A percentile compares a stretch with the other conserved stretches of the same genome.
Conservation (phyloP, 2,113 vertebrate species). For the Eurypyga helias region DNA sequence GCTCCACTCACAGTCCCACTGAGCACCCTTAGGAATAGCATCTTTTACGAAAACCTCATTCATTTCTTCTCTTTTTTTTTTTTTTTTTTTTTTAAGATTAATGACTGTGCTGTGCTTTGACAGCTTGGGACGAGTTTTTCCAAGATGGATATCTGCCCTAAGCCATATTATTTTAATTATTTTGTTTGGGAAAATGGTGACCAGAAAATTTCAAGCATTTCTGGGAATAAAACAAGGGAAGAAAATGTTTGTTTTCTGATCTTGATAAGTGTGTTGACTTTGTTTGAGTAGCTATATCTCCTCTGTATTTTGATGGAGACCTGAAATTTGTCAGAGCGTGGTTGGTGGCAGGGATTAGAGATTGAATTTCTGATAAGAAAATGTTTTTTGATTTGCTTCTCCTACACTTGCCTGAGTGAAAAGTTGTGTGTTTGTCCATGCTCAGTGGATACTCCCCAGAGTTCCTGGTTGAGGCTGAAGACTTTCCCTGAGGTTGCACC, state of each 20-base stretch:
- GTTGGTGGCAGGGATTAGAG: background rate
- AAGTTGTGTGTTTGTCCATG: background rate
- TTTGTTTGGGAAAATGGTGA: background rate
- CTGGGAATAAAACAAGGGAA: background rate
- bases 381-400: background rate
- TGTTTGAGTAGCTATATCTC: background rate
- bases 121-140: background rate
- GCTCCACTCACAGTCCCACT: background rate
- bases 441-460: background rate
- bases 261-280: background rate
- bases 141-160: background rate
- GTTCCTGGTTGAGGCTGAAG: background rate
- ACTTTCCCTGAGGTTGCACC: background rate
- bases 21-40: background rate
- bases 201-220: background rate
- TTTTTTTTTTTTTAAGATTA: background rate
- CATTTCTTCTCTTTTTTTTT: background rate
- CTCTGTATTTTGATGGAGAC: background rate
- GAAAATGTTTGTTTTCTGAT: background rate
- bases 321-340: background rate
- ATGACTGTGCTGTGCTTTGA: background rate
- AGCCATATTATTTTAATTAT: constrained; percentile 1
- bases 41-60: background rate
- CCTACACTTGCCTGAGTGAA: background rate
- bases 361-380: background rate